Conservation (phyloP, 2,113 vertebrate genomes). For the Ramphastos sulfuratus region DNA sequence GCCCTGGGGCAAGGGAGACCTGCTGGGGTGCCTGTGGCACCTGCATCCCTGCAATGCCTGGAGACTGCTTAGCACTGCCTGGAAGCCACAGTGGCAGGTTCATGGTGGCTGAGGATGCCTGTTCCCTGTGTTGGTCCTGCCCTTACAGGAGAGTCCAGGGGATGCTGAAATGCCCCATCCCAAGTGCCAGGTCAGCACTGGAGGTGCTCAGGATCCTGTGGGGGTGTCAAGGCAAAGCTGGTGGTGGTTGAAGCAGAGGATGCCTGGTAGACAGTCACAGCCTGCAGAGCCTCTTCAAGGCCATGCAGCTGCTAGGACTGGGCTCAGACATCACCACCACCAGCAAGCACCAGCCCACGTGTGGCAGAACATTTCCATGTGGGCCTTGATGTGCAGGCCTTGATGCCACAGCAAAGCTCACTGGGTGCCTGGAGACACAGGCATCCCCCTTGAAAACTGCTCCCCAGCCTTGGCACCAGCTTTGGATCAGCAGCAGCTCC, state of each 20-base stretch:
- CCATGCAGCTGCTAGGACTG: rapidly evolving
- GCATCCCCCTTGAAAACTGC: not conserved
- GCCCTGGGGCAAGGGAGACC: rapidly evolving
- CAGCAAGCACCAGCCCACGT: rapidly evolving
- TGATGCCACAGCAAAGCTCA: not conserved
- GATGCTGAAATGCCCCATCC: not conserved
- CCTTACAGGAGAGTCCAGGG: not conserved
- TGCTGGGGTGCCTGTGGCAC: not conserved
- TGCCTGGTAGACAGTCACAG: rapidly evolving
- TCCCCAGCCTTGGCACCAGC: not conserved
- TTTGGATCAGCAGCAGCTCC: not conserved
- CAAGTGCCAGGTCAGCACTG: not conserved
- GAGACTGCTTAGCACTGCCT: rapidly evolving
- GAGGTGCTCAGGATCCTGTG: not conserved
- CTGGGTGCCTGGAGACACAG: not conserved
- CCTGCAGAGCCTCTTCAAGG: rapidly evolving
- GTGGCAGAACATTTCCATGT: not conserved
- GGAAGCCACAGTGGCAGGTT: not conserved
- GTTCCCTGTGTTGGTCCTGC: rapidly evolving
- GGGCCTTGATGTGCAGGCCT: not conserved
- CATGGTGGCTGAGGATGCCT: rapidly evolving
- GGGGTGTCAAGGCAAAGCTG: not conserved
- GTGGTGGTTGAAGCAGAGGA: not conserved
- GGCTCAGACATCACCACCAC: not conserved
- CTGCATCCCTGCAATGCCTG: not conserved